These are phyloP conservation scores for Grammomys surdaster DNA, from an alignment of 2,113 vertebrate genomes.

Conservation along the genomic window DNA sequence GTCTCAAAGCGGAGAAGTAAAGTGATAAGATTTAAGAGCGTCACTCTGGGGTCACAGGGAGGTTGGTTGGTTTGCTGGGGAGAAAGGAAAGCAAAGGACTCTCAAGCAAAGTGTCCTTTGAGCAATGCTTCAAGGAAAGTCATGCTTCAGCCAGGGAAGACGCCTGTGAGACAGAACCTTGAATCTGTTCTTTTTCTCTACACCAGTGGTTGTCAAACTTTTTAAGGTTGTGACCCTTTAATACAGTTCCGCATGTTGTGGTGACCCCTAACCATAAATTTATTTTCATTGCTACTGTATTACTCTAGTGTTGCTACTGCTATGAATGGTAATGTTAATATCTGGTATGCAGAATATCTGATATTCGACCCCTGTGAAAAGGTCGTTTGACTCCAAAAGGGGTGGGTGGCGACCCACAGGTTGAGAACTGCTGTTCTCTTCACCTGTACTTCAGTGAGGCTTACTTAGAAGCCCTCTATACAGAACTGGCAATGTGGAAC, in stretches of 20 bases:
- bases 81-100: not conserved
- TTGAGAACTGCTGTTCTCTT: not conserved
- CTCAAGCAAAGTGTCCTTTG: not conserved
- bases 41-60: not conserved
- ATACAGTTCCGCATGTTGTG: not conserved
- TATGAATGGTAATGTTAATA: not conserved
- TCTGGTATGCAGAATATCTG: not conserved
- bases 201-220: not conserved
- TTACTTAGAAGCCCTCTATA: not conserved
- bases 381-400: not conserved
- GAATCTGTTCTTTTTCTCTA: not conserved
- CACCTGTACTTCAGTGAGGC: not conserved
- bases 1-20: constrained; percentile 45
- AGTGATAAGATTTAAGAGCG: constrained; percentile 9
- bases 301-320: not conserved
- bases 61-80: not conserved
- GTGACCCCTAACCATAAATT: too few relatives aligned
- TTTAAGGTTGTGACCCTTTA: not conserved
- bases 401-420: not conserved
- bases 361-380: not conserved
- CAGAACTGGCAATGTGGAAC: not conserved
- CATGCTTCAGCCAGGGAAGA: not conserved
- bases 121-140: not conserved
- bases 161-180: not conserved
- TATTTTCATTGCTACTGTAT: too few relatives aligned